Evolutionary conservation across 1,140 invertebrate species (phyloP).

Genomic region (Nebria ingens): DNA sequence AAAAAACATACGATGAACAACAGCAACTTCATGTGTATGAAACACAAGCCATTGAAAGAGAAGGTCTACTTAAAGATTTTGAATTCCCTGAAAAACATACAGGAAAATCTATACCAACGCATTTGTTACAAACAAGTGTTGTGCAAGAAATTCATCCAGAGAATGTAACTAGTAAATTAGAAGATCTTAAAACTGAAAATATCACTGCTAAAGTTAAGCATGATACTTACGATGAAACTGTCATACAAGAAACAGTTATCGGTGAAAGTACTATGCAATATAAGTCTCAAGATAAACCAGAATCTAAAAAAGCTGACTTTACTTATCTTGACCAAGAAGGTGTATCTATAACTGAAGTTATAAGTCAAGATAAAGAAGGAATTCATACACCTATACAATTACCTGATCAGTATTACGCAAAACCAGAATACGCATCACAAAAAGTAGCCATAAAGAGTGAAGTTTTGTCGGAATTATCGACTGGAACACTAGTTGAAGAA

Average conservation of each 20-base stretch:
- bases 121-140: conserved; percentile 44
- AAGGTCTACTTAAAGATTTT: conserved; percentile 38
- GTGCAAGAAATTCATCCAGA: conserved; percentile 47
- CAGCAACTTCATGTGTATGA: conserved; percentile 40
- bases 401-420: conserved; percentile 30
- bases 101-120: conserved; percentile 40
- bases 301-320: conserved; percentile 37
- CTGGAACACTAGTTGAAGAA: conserved; percentile 34
- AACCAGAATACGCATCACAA: conserved; percentile 36
- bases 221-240: conserved; percentile 38
- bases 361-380: conserved; percentile 36
- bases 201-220: conserved; percentile 39
- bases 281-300: conserved; percentile 30
- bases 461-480: conserved; percentile 38
- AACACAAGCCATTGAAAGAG: conserved; percentile 44
- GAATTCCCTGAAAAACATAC: conserved; percentile 44
- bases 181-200: conserved; percentile 28
- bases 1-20: conserved; percentile 34
- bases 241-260: conserved; percentile 40
- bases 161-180: conserved; percentile 37
- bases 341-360: conserved; percentile 41
- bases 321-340: conserved; percentile 40
- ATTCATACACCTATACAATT: conserved; percentile 28
- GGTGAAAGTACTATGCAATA: conserved; percentile 35
- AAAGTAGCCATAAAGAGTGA: conserved; percentile 40